Conservation (phyloP, 1,140 invertebrate species). For the Ptiloglossa arizonensis region DNA sequence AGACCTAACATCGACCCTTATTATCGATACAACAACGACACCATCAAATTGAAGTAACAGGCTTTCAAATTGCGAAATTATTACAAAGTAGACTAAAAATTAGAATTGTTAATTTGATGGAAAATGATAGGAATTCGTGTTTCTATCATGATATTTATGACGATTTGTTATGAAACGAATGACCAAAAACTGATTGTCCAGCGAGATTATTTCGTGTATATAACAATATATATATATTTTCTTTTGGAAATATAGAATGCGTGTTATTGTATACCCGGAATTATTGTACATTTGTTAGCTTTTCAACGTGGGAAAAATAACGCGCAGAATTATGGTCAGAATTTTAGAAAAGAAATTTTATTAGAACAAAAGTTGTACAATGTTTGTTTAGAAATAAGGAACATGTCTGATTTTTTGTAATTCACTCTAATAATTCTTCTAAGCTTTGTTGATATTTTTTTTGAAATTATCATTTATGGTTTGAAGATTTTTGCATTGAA, state of each 20-base stretch:
- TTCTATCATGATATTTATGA: not conserved
- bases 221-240: not conserved
- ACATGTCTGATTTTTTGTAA: not conserved
- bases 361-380: not conserved
- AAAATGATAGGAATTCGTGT: not conserved
- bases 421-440: not conserved
- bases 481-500: not conserved
- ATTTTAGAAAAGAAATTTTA: not conserved
- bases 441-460: not conserved
- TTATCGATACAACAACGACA: not conserved
- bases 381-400: too few species aligned
- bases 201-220: not conserved
- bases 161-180: not conserved
- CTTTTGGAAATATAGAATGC: not conserved
- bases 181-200: not conserved
- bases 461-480: not conserved
- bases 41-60: not conserved
- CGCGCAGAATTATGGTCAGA: not conserved
- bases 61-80: not conserved
- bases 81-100: not conserved
- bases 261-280: not conserved
- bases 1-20: not conserved
- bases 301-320: not conserved
- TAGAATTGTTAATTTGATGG: not conserved
- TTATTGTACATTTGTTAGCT: not conserved